phyloP scores from a whole-genome alignment of 1,140 invertebrate genomes.

The Drosophila guanche region DNA sequence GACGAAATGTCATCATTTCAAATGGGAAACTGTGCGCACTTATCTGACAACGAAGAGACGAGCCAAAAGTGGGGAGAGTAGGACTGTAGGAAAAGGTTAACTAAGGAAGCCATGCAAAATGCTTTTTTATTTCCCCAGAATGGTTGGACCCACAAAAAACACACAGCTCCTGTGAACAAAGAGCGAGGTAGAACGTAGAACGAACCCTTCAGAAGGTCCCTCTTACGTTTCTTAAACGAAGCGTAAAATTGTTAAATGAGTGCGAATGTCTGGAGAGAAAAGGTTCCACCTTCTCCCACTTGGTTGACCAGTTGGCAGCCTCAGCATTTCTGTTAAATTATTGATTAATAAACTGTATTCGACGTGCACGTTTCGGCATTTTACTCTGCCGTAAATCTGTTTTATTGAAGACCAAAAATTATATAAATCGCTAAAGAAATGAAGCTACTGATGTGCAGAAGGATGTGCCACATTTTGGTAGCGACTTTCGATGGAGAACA shows the following conservation, averaged over 20 bases:
- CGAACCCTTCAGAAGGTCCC: conserved; percentile 23
- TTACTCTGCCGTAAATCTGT: conserved; percentile 25
- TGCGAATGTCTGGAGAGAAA: conserved; percentile 58
- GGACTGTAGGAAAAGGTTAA: conserved; percentile 65
- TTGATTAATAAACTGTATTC: conserved; percentile 72
- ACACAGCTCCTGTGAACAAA: conserved; percentile 38
- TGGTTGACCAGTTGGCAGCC: conserved; percentile 34
- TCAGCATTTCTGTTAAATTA: conserved; percentile 52
- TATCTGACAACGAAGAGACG: conserved; percentile 44
- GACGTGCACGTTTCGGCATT: conserved; percentile 47
- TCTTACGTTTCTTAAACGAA: conserved; percentile 72
- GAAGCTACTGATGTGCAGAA: too few species aligned
- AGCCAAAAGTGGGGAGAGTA: conserved; percentile 10
- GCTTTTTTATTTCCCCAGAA: conserved; percentile 61
- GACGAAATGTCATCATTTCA: conserved; percentile 83
- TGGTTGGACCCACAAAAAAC: conserved; percentile 25
- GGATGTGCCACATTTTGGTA: too few species aligned
- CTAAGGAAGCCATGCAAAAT: conserved; percentile 71
- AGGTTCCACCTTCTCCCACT: conserved; percentile 7
- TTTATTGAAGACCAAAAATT: conserved; percentile 12
- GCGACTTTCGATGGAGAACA: conserved; percentile 10
- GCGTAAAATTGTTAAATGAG: conserved; percentile 83
- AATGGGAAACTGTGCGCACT: conserved; percentile 70
- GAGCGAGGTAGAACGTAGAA: conserved; percentile 20
- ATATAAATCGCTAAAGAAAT: too few species aligned